These are phyloP conservation scores for Panthera leo DNA, from an alignment of 2,113 vertebrate genomes.

Conservation along the genomic window DNA sequence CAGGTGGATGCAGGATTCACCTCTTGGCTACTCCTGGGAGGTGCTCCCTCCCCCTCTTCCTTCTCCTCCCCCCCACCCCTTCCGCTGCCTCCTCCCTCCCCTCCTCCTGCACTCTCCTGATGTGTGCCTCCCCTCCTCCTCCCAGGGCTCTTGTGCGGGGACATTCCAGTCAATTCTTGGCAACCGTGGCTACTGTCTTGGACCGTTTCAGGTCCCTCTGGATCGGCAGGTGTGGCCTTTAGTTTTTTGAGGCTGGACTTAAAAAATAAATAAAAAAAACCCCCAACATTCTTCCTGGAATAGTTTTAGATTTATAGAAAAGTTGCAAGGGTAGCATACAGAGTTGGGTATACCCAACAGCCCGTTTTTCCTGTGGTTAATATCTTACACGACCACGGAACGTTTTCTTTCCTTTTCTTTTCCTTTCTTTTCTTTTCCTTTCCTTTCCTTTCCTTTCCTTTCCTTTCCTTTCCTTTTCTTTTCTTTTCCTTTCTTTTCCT, in stretches of 20 bases:
- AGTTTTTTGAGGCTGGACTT: background rate
- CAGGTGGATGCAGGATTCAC: background rate
- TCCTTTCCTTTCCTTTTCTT: too few species aligned
- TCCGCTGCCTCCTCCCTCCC: too few species aligned
- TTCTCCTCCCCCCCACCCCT: background rate
- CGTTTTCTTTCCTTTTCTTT: too few species aligned
- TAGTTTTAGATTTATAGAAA: background rate
- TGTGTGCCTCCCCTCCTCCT: background rate
- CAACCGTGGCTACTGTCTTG: background rate
- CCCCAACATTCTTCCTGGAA: too few species aligned
- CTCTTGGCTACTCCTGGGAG: background rate
- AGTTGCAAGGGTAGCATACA: fast-evolving
- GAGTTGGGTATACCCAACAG: fast-evolving
- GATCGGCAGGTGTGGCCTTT: background rate
- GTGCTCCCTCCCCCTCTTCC: background rate
- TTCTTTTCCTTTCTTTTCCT: too few species aligned
- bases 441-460: fast-evolving
- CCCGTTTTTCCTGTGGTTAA: fast-evolving
- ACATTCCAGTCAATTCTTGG: background rate
- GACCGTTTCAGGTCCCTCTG: background rate
- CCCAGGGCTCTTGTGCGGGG: background rate
- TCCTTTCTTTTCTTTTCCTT: fast-evolving
- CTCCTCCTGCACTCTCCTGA: background rate
- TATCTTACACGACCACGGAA: fast-evolving
- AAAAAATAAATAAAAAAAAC: background rate